A percentile compares a stretch with the other conserved stretches of the same genome.
Evolutionary conservation across 2,797 vertebrate genomes (phyloP).

Genomic region (Neostethus bicornis): DNA sequence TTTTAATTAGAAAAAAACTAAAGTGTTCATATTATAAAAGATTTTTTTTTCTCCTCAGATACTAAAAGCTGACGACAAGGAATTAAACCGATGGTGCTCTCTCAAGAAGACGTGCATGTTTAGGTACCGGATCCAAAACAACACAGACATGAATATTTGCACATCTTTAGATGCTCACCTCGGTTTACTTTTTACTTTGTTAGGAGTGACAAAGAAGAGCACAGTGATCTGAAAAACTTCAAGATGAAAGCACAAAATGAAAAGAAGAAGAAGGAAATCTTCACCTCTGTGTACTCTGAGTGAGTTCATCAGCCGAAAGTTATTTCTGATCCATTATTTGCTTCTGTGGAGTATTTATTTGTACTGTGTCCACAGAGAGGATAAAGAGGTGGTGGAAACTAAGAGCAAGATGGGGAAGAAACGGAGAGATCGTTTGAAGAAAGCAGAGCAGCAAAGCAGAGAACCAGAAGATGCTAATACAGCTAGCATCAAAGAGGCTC

Average conservation of each 20-base stretch:
- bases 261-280: conserved; percentile 83
- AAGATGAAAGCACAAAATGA: conserved; percentile 80
- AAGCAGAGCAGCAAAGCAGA: conserved; percentile 17
- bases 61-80: conserved; percentile 84
- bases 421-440: conserved; percentile 59
- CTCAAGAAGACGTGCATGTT: conserved; percentile 94
- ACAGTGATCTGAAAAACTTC: conserved; percentile 81
- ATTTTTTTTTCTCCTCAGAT: conserved; percentile 72
- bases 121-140: conserved; percentile 72
- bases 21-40: not conserved
- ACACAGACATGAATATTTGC: rapidly evolving
- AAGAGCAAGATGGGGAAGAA: conserved; percentile 78
- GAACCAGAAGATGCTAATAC: conserved; percentile 7
- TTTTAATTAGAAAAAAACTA: not conserved
- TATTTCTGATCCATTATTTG: not conserved
- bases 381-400: conserved; percentile 33
- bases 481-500: conserved; percentile 11
- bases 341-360: not conserved
- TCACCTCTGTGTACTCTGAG: conserved; percentile 72
- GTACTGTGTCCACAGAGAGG: conserved; percentile 49
- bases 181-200: not conserved
- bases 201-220: conserved; percentile 88
- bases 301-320: no score
- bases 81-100: conserved; percentile 91
- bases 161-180: not conserved